These are phyloP conservation scores for Lasioglossum morio DNA, from an alignment of 2,888 invertebrate species.

Conservation along the genomic window DNA sequence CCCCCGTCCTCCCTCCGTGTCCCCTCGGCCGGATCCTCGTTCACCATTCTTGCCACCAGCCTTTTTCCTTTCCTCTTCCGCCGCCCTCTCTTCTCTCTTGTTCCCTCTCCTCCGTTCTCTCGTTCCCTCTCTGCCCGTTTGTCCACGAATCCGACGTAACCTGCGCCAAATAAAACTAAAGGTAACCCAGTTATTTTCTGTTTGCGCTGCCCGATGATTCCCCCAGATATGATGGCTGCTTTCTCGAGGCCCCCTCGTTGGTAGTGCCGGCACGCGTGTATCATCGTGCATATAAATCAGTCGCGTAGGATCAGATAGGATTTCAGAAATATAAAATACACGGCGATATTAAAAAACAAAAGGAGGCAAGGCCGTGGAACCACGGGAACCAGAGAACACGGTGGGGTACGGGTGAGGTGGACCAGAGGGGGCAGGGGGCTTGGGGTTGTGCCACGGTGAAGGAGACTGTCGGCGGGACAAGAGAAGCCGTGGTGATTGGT, in stretches of 20 bases:
- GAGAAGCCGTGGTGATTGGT: slow-evolving; percentile 70
- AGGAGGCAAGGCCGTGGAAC: slow-evolving; percentile 55
- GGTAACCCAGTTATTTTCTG: slow-evolving; percentile 84
- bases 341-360: slow-evolving; percentile 80
- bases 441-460: slow-evolving; percentile 40
- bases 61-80: slow-evolving; percentile 26
- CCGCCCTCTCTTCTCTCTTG: slow-evolving; percentile 28
- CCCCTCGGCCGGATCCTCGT: slow-evolving; percentile 9
- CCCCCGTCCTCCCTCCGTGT: slow-evolving; percentile 23
- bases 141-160: slow-evolving; percentile 57
- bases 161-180: slow-evolving; percentile 82
- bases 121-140: not conserved
- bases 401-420: not conserved
- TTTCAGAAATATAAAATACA: slow-evolving; percentile 83
- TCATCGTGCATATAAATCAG: slow-evolving; percentile 84
- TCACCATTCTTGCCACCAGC: slow-evolving; percentile 15
- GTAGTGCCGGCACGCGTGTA: slow-evolving; percentile 84
- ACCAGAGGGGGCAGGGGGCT: slow-evolving; percentile 14
- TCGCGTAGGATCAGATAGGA: slow-evolving; percentile 83
- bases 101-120: not conserved
- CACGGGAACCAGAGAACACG: slow-evolving; percentile 34
- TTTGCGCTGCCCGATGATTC: slow-evolving; percentile 80
- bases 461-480: slow-evolving; percentile 62
- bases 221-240: slow-evolving; percentile 80
- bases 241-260: slow-evolving; percentile 76